Evolutionary conservation across 1,140 invertebrate genomes (phyloP).

Genomic region (Caenorhabditis tropicalis): DNA sequence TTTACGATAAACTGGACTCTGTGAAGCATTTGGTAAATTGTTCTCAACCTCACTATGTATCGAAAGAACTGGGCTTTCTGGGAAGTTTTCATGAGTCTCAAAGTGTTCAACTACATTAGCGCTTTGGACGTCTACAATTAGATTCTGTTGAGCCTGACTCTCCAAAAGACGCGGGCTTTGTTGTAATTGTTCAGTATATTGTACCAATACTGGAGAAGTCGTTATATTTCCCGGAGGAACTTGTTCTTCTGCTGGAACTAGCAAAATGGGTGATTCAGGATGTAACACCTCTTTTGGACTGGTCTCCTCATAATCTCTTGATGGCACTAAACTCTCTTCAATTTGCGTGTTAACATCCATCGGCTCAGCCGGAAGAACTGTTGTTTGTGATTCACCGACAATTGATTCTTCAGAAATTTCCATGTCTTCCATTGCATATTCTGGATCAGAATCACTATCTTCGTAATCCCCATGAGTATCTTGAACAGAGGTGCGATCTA

Average conservation of each 20-base stretch:
- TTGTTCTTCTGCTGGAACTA: too few species aligned
- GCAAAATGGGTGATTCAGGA: background rate
- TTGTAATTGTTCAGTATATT: background rate
- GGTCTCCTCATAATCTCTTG: background rate
- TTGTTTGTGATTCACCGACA: background rate
- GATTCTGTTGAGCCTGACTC: background rate
- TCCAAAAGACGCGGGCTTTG: background rate
- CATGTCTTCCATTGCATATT: slow-evolving; percentile 38
- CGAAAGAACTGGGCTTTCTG: background rate
- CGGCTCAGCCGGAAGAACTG: background rate
- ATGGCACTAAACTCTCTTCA: background rate
- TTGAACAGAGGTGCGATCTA: background rate
- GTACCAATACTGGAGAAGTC: too few species aligned
- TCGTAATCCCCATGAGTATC: background rate
- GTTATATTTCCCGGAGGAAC: too few species aligned
- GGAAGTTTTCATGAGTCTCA: background rate
- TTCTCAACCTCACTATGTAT: background rate
- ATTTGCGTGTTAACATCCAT: background rate
- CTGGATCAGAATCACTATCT: slow-evolving; percentile 37
- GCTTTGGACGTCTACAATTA: background rate
- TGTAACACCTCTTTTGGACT: background rate
- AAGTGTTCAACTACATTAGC: slow-evolving; percentile 8
- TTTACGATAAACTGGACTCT: too few species aligned
- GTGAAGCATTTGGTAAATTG: background rate
- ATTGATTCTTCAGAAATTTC: background rate